Evolutionary conservation across 2,888 invertebrate species (phyloP), one percentile per base, ranked within the genome.

Genomic region (Orthonychiurus folsomi): DNA sequence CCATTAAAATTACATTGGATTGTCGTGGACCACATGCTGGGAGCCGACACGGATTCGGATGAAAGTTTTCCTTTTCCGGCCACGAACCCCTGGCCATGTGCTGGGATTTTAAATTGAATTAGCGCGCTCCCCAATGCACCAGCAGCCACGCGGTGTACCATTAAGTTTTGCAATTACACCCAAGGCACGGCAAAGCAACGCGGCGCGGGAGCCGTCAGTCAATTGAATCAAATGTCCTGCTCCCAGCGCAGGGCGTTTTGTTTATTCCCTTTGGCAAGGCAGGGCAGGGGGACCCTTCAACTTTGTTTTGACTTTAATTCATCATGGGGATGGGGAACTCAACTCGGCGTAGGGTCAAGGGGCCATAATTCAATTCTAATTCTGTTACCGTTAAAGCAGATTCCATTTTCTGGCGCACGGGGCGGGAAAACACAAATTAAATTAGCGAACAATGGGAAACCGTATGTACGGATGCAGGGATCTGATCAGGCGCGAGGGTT

Each of bases 321-420:
- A 63, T 64, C 57, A 65, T 59, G 65, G 62, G 60, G 56, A 58
- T 61, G 56, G 61, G 65, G 62, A 62, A 62, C 64, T 61, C 64
- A 60, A 63, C 21, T 18, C 15, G 2, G 3, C 3, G 27, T 26
- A 55, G 50, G 71, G 71, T 71, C 71, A 71, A 61, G 65, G 67
- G n/a, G 68, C 66, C 68, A 61, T 69, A 69, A 69, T 67, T 71
- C 67, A 67, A 65, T 64, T 64, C 63, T 71, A 71, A 71, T 71
- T 71, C 64, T 59, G 65, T 71, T 71, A 68, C 66, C 66, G 69
- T 69, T 67, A 63, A 71, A 69, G 68, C 66, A 53, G 52, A 2
- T 25, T 26, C 26, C 55, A 23, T 18, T 28, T 23, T 50, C 23
- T 25, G 37, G 37, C 9, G 37, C 37, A 9, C 37, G 9, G 9